Evolutionary conservation across 30 jellyfish, hydroid and myxozoan genomes (phyloP), one percentile per base, ranked within the genome.

Genomic region (Turritopsis dohrnii): DNA sequence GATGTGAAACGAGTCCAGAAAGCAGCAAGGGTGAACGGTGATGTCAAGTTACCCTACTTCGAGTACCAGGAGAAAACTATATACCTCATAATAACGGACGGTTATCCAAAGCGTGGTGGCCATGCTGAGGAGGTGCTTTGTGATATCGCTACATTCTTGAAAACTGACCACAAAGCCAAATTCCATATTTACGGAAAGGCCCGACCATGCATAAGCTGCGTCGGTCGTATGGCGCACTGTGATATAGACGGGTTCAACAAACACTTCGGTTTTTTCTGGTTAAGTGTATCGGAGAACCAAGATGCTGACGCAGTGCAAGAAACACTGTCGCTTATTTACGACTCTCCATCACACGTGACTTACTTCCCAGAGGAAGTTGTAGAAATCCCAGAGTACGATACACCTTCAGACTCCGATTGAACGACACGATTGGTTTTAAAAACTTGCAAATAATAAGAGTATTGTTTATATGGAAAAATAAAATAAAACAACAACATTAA

Each of bases 41-140:
- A n/a, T n/a, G 83, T 74, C n/a, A 74, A 74, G 71, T 71, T 74
- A 22, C 83, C 83, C 9, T 74, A 0, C 60, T 29, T 74, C 26
- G 83, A 74, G 24, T 29, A 24, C 13, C 53, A 26, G 65, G 83
- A 74, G 31, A 74, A 74, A 0, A 29, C 65, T 23, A 17, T 74
- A 7, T 74, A 74, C 23, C 41, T 74, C 54, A 0, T 74, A 16
- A 16, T 29, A 74, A 26, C 83, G 18, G 83, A 29, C 0, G 83
- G 83, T 19, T 69, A 69, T 27, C 31, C 77, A 0, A 16, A 21
- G 30, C 28, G 30, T 0, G 77, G 77, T n/a, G 30, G 16, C 9
- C 77, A 69, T 27, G 77, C 77, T 9, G 77, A 69, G 19, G 77
- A 69, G 30, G 30, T 69, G 28, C 22, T 69, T 8, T 1, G 31